Percentiles rank a stretch among this genome's conserved stretches.
phyloP scores from a whole-genome alignment of 2,888 invertebrate genomes.

The Mimumesa dahlbomi region DNA sequence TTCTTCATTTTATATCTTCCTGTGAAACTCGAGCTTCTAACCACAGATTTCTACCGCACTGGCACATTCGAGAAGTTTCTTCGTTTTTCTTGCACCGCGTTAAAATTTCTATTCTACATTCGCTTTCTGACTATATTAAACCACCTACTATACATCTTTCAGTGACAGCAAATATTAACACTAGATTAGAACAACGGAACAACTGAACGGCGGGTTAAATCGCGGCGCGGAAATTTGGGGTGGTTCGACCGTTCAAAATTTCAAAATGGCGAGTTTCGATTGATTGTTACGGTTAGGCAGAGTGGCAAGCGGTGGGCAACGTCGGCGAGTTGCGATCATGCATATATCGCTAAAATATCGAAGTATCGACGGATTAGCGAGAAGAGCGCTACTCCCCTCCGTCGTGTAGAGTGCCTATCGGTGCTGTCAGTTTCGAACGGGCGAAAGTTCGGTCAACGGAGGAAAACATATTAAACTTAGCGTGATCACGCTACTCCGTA shows the following conservation, averaged over 20 bases:
- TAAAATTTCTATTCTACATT: too few species aligned
- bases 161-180: too few species aligned
- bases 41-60: too few species aligned
- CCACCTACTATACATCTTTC: too few species aligned
- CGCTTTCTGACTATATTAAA: too few species aligned
- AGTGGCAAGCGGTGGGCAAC: too few species aligned
- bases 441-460: constrained; percentile 30
- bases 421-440: constrained; percentile 23
- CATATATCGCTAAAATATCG: constrained; percentile 52
- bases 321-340: constrained; percentile 43
- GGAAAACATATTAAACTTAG: constrained; percentile 23
- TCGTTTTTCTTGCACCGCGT: too few species aligned
- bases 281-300: constrained; percentile 51
- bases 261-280: constrained; percentile 52
- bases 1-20: too few species aligned
- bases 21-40: too few species aligned
- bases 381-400: constrained; percentile 46
- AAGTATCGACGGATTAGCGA: constrained; percentile 50
- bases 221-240: background rate
- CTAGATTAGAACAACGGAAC: background rate
- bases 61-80: too few species aligned
- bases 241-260: constrained; percentile 38
- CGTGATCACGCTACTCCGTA: constrained; percentile 35
- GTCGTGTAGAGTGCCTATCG: too few species aligned
- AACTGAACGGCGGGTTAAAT: background rate